Conservation (phyloP, 1,140 invertebrate species). For the Medauroidea extradentata region DNA sequence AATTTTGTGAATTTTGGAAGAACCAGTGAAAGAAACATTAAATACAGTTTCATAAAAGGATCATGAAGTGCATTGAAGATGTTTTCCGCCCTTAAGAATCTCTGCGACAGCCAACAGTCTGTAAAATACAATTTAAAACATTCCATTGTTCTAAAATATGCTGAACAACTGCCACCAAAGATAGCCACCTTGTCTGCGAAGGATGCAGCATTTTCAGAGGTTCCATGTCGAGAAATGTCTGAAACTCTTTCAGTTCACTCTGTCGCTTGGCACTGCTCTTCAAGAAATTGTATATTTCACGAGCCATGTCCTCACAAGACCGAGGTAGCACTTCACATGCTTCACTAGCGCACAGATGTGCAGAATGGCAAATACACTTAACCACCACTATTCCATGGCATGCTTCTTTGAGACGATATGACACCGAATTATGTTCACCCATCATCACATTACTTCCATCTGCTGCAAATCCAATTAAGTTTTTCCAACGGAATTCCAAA, state of each 20-base stretch:
- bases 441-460: slow-evolving; percentile 40
- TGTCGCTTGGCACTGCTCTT: background rate
- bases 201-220: slow-evolving; percentile 4
- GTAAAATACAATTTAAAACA: too few relatives aligned
- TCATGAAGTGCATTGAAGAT: too few relatives aligned
- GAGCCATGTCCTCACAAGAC: background rate
- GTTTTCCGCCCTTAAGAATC: too few relatives aligned
- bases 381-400: slow-evolving; percentile 32
- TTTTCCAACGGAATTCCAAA: slow-evolving; percentile 29
- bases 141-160: slow-evolving; percentile 2
- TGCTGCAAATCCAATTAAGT: slow-evolving; percentile 39
- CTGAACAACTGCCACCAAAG: background rate
- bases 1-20: too few relatives aligned
- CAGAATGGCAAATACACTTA: slow-evolving; percentile 39
- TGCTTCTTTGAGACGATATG: slow-evolving; percentile 25
- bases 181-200: slow-evolving; percentile 1
- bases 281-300: background rate
- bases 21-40: too few relatives aligned
- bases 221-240: slow-evolving; percentile 12
- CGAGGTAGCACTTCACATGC: slow-evolving; percentile 16
- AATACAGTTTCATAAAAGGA: too few relatives aligned
- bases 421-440: slow-evolving; percentile 36
- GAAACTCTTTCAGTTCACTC: background rate
- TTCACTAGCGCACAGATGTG: slow-evolving; percentile 32
- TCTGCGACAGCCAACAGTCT: too few relatives aligned